phyloP scores from a whole-genome alignment of 2,888 invertebrate species.

The Xestia xanthographa region DNA sequence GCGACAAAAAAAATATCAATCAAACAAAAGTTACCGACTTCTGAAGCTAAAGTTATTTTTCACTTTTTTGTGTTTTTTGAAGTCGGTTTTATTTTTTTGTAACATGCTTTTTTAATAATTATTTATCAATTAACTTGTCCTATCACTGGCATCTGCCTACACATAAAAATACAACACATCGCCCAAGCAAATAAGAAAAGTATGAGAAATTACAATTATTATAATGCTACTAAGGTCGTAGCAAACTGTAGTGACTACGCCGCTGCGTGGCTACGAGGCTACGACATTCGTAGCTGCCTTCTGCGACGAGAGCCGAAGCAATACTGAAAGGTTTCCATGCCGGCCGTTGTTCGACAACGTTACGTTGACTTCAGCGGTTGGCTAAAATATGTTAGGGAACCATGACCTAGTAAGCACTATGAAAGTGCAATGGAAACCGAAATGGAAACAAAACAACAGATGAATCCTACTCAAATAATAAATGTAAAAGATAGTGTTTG shows the following conservation, averaged over 20 bases:
- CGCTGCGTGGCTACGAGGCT: constrained; percentile 7
- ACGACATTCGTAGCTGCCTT: constrained; percentile 26
- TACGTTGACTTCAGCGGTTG: constrained; percentile 20
- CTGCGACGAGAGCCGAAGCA: no score
- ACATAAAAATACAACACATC: neutral
- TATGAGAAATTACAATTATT: neutral
- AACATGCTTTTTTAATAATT: neutral
- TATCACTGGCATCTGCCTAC: neutral
- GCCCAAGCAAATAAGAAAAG: neutral
- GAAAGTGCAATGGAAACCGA: neutral
- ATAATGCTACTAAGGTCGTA: constrained; percentile 8
- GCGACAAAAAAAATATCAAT: no score
- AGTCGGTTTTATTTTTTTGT: no score
- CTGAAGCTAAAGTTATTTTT: no score
- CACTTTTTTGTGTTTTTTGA: no score
- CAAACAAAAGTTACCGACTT: no score
- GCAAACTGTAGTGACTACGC: neutral
- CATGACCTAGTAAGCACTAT: neutral
- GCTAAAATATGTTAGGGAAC: constrained; percentile 18
- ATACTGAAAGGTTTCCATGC: constrained; percentile 2
- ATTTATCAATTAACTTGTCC: neutral
- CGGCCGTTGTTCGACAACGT: neutral
- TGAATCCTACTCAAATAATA: no score
- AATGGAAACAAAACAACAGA: no score
- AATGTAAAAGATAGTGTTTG: neutral